Conservation (phyloP, 2,888 invertebrate species). For the Drosophila nigritarsus region DNA sequence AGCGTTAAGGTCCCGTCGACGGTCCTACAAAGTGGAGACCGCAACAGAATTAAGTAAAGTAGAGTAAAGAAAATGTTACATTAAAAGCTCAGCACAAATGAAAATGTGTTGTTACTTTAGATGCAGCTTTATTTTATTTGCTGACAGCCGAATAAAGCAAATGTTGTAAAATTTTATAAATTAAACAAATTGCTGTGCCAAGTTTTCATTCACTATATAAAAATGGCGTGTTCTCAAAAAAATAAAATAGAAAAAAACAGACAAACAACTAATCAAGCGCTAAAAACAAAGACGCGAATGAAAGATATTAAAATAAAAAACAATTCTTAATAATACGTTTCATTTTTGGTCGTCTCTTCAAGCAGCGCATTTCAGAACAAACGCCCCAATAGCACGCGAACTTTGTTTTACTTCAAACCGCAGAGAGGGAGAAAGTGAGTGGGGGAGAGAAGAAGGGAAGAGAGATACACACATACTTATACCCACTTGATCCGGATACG, state of each 20-base stretch:
- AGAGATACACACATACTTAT: slow-evolving; percentile 3
- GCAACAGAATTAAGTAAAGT: slow-evolving; percentile 6
- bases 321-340: slow-evolving; percentile 59
- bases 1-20: slow-evolving; percentile 32
- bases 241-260: slow-evolving; percentile 20
- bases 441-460: background rate
- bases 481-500: slow-evolving; percentile 70
- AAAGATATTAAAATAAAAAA: slow-evolving; percentile 44
- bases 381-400: slow-evolving; percentile 73
- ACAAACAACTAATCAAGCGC: slow-evolving; percentile 68
- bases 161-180: slow-evolving; percentile 38
- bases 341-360: slow-evolving; percentile 47
- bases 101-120: slow-evolving; percentile 22
- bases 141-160: slow-evolving; percentile 3
- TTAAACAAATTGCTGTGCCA: slow-evolving; percentile 49
- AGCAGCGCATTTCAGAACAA: slow-evolving; percentile 68
- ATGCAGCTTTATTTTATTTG: slow-evolving; percentile 1
- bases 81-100: slow-evolving; percentile 1
- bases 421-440: background rate
- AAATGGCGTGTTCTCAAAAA: slow-evolving; percentile 31
- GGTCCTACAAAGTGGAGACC: slow-evolving; percentile 18
- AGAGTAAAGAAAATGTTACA: slow-evolving; percentile 2
- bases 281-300: slow-evolving; percentile 11
- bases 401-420: slow-evolving; percentile 44
- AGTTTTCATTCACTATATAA: slow-evolving; percentile 22